phyloP scores from a whole-genome alignment of 2,113 vertebrate species.

The Camelus bactrianus region DNA sequence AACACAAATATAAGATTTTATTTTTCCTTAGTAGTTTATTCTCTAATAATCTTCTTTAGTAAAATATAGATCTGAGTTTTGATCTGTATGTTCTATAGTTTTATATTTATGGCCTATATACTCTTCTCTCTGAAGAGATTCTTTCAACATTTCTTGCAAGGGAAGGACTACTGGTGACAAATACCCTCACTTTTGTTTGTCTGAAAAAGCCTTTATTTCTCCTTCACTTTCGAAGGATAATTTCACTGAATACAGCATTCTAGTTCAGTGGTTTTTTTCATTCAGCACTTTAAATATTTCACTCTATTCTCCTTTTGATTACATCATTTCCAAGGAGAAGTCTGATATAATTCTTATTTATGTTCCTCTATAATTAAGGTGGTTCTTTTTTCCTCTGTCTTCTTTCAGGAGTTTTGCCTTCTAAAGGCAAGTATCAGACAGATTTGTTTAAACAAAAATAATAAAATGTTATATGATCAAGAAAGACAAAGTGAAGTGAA shows the following conservation, averaged over 20 bases:
- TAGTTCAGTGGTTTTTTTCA: background rate
- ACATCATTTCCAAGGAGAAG: constrained; percentile 19
- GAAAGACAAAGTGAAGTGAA: constrained; percentile 43
- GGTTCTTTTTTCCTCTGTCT: background rate
- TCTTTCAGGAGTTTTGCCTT: constrained; percentile 26
- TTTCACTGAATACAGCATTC: constrained; percentile 20
- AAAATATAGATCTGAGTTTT: background rate
- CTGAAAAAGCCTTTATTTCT: constrained; percentile 26
- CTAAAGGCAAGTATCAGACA: constrained; percentile 37
- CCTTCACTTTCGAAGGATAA: background rate
- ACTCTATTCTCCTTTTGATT: background rate
- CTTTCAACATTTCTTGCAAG: background rate
- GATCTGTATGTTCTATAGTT: background rate
- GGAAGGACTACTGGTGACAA: background rate
- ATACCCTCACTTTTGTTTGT: background rate
- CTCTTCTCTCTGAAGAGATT: background rate
- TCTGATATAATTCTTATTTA: constrained; percentile 25
- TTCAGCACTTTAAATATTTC: constrained; percentile 31
- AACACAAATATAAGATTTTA: background rate
- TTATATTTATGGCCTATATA: background rate
- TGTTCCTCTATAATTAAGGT: background rate
- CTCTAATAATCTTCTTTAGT: background rate
- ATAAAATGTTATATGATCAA: constrained; percentile 4
- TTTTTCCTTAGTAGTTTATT: background rate
- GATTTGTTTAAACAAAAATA: constrained; percentile 28